A percentile compares a stretch with the other conserved stretches of the same genome.
These are phyloP conservation scores for Brachionus asplanchnoidis DNA, from an alignment of 1,140 invertebrate genomes.

Conservation along the genomic window DNA sequence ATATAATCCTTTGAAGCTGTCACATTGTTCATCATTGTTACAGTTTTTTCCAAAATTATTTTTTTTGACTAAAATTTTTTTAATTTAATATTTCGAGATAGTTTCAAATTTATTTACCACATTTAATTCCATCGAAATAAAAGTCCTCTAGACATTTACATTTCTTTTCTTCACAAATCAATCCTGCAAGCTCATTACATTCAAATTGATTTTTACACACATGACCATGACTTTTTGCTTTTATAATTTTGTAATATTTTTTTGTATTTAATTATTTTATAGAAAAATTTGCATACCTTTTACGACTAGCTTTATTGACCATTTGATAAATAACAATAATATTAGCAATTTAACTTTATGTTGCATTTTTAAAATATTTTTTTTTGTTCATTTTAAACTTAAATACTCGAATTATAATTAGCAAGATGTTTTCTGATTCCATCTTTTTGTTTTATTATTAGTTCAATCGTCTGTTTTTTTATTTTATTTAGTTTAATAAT, in stretches of 20 bases:
- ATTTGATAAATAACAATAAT: too few relatives aligned
- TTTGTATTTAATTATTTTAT: not conserved
- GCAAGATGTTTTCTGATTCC: too few relatives aligned
- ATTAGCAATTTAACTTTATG: too few relatives aligned
- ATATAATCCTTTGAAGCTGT: not conserved
- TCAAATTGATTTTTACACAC: not conserved
- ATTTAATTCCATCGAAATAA: not conserved
- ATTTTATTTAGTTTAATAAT: too few relatives aligned
- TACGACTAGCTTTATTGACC: not conserved
- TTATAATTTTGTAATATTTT: not conserved
- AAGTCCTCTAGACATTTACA: not conserved
- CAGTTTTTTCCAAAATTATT: not conserved
- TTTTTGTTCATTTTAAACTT: too few relatives aligned
- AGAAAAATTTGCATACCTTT: not conserved
- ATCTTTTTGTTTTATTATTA: too few relatives aligned
- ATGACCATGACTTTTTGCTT: not conserved
- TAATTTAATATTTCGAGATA: not conserved
- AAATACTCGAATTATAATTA: too few relatives aligned
- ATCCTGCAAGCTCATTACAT: not conserved
- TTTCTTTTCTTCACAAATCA: not conserved
- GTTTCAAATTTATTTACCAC: not conserved
- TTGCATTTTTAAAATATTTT: too few relatives aligned
- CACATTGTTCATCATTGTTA: not conserved
- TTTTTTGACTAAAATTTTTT: not conserved
- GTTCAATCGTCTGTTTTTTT: too few relatives aligned